These are phyloP conservation scores for Halcyon badia DNA, from an alignment of 2,797 vertebrate species.

Conservation along the genomic window DNA sequence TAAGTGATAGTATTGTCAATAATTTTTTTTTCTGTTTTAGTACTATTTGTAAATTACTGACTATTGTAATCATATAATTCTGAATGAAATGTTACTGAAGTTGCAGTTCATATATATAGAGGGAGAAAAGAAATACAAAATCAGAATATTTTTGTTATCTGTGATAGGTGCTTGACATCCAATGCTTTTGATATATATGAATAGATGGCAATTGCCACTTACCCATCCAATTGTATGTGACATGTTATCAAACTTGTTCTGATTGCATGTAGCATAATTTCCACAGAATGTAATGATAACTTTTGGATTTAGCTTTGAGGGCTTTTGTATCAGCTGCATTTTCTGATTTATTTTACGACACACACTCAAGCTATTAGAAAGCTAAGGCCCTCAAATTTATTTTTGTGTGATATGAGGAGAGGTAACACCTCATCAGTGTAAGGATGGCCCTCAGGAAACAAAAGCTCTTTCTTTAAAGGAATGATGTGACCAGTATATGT, in stretches of 20 bases:
- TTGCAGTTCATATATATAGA: background rate
- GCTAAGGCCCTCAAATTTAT: background rate
- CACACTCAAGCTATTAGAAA: background rate
- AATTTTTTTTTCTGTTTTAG: background rate
- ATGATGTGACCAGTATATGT: fast-evolving
- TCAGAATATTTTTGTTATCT: background rate
- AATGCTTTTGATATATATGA: fast-evolving
- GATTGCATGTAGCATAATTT: background rate
- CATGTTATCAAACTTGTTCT: background rate
- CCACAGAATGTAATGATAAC: background rate
- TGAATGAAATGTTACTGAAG: background rate
- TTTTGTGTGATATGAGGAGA: background rate
- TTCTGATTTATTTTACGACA: background rate
- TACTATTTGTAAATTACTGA: background rate
- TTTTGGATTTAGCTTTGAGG: background rate
- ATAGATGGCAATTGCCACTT: background rate
- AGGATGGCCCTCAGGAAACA: background rate
- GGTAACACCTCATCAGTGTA: background rate
- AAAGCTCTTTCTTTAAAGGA: background rate
- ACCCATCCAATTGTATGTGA: background rate
- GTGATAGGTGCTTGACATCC: background rate
- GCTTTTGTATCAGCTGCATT: background rate
- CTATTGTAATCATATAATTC: background rate
- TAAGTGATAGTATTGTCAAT: background rate
- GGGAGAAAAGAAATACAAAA: background rate